These are phyloP conservation scores for Vesta saturnalis DNA, from an alignment of 2,888 invertebrate genomes.

Conservation along the genomic window DNA sequence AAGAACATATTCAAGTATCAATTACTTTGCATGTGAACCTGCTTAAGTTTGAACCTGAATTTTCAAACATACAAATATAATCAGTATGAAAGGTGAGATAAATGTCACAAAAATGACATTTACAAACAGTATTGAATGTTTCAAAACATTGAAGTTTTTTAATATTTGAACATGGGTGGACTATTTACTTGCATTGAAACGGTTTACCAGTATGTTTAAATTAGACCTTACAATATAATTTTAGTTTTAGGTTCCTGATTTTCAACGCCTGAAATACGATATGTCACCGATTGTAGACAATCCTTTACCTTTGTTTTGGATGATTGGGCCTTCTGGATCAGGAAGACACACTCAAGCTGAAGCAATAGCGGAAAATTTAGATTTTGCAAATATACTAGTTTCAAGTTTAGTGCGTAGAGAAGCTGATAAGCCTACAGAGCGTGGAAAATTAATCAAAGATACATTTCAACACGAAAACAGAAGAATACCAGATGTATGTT, in stretches of 20 bases:
- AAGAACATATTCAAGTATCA: too few species aligned
- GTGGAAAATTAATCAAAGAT: slow-evolving; percentile 64
- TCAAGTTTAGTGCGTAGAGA: slow-evolving; percentile 61
- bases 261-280: slow-evolving; percentile 53
- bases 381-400: slow-evolving; percentile 35
- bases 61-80: too few species aligned
- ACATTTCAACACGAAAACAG: slow-evolving; percentile 53
- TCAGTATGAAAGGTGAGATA: too few species aligned
- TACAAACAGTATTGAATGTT: too few species aligned
- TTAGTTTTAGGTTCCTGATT: slow-evolving; percentile 44
- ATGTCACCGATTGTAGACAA: slow-evolving; percentile 58
- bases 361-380: slow-evolving; percentile 46
- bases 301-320: slow-evolving; percentile 65
- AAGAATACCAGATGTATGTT: not conserved
- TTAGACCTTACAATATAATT: too few species aligned
- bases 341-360: slow-evolving; percentile 51
- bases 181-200: too few species aligned
- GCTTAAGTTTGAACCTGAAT: too few species aligned
- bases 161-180: too few species aligned
- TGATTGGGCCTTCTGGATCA: slow-evolving; percentile 59
- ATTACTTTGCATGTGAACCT: too few species aligned
- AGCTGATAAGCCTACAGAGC: slow-evolving; percentile 63
- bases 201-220: too few species aligned
- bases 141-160: too few species aligned
- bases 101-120: too few species aligned